Evolutionary conservation across 2,113 vertebrate genomes (phyloP).

Genomic region (Cygnus buccinator): DNA sequence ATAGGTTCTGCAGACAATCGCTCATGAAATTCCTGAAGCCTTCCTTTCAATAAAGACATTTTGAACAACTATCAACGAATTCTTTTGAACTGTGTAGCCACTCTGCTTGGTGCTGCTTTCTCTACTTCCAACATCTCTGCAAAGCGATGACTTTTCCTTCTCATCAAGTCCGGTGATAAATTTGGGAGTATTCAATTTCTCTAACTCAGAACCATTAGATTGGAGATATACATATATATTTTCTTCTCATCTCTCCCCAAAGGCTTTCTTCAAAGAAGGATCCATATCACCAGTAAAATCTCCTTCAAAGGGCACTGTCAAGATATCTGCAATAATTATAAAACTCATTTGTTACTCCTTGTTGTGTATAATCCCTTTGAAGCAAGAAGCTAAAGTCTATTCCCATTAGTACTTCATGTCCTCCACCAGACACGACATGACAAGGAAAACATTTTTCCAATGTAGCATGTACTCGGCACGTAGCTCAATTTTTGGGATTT

Average conservation of each 20-base stretch:
- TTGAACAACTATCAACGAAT: not conserved
- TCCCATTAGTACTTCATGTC: not conserved
- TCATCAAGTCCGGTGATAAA: not conserved
- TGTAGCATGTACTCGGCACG: not conserved
- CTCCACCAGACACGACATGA: not conserved
- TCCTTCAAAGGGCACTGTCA: not conserved
- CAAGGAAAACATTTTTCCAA: constrained; percentile 1
- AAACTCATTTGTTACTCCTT: constrained; percentile 34
- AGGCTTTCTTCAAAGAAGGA: constrained; percentile 10
- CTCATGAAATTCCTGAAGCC: not conserved
- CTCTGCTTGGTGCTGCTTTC: not conserved
- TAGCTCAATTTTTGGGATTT: not conserved
- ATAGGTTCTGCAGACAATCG: not conserved
- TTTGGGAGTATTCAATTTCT: not conserved
- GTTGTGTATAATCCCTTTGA: not conserved
- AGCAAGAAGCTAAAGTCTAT: constrained; percentile 7
- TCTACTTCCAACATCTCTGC: not conserved
- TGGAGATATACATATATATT: not conserved
- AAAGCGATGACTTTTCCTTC: not conserved
- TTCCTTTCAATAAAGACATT: not conserved
- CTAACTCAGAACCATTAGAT: not conserved
- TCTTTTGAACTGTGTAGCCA: not conserved
- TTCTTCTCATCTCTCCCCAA: not conserved
- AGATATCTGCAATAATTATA: constrained; percentile 32
- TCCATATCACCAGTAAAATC: constrained; percentile 19